phyloP scores from a whole-genome alignment of 2,113 vertebrate species.

The Dicaeum eximium region DNA sequence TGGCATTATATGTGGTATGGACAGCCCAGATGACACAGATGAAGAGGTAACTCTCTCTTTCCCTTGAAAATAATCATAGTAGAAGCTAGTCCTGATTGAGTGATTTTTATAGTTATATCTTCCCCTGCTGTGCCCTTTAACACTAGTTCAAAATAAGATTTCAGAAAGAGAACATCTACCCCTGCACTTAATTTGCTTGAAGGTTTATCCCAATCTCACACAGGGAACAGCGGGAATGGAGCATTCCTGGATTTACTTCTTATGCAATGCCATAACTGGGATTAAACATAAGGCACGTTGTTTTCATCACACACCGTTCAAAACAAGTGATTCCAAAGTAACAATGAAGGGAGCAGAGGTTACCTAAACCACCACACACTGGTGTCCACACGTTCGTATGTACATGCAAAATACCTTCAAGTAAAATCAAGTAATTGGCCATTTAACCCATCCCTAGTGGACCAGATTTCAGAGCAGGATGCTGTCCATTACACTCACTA shows the following conservation, averaged over 20 bases:
- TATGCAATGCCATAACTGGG: background rate
- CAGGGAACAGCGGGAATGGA: background rate
- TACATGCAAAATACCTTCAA: background rate
- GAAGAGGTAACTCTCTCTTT: background rate
- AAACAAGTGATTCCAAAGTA: background rate
- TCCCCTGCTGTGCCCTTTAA: background rate
- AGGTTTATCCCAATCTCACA: background rate
- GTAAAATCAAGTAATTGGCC: background rate
- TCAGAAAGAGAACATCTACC: background rate
- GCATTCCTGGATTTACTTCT: background rate
- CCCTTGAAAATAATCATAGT: background rate
- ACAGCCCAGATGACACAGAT: background rate
- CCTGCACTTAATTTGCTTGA: background rate
- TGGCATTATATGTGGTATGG: background rate
- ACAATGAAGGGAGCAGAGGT: background rate
- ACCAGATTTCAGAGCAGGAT: background rate
- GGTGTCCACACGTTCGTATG: fast-evolving
- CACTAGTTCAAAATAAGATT: background rate
- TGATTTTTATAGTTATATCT: background rate
- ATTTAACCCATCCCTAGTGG: background rate
- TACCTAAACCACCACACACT: background rate
- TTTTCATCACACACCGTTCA: background rate
- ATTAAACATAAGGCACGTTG: background rate
- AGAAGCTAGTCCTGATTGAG: background rate
- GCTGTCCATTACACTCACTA: background rate